Conservation (phyloP, 1,140 invertebrate species). For the Nymphalis io region DNA sequence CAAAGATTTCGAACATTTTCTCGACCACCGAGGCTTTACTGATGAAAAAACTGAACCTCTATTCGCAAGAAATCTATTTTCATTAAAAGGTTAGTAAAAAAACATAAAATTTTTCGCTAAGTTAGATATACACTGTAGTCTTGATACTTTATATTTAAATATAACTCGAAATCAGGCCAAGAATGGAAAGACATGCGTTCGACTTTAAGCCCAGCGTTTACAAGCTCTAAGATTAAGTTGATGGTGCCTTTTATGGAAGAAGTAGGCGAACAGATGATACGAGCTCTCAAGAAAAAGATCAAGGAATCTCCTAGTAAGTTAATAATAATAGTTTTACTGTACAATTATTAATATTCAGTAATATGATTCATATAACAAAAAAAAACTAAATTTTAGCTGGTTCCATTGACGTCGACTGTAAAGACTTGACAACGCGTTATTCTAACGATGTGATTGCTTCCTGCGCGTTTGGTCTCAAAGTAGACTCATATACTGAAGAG, state of each 20-base stretch:
- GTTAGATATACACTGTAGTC: too few relatives aligned
- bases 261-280: constrained; percentile 46
- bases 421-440: constrained; percentile 77
- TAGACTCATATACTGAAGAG: constrained; percentile 54
- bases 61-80: constrained; percentile 31
- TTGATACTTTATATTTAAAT: too few relatives aligned
- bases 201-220: constrained; percentile 81
- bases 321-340: too few relatives aligned
- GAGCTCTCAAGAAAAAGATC: constrained; percentile 37
- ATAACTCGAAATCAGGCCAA: constrained; percentile 20
- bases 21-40: constrained; percentile 27
- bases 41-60: constrained; percentile 28
- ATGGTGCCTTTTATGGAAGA: constrained; percentile 54
- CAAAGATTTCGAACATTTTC: constrained; percentile 34
- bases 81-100: constrained; percentile 32
- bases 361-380: not conserved
- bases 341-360: too few relatives aligned
- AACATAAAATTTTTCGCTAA: too few relatives aligned
- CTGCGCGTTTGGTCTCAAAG: constrained; percentile 77
- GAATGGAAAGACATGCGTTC: constrained; percentile 70
- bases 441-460: constrained; percentile 81
- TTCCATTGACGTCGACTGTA: constrained; percentile 51
- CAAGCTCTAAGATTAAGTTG: constrained; percentile 78
- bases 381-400: constrained; percentile 28
- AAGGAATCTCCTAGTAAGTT: constrained; percentile 38